Evolutionary conservation across 2,888 invertebrate genomes (phyloP).

Genomic region (Epistrophe grossulariae): DNA sequence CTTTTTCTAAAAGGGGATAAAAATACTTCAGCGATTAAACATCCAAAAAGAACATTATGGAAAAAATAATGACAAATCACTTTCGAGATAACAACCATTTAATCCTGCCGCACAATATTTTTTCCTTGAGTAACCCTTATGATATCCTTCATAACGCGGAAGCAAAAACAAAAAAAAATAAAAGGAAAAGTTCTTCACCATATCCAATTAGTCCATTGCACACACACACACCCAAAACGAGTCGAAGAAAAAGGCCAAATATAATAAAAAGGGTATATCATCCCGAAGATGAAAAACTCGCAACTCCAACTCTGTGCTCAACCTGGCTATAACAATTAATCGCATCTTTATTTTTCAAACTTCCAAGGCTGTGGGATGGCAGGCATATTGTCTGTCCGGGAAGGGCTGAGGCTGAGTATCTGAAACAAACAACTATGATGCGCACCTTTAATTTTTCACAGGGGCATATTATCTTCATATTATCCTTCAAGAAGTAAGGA

Average conservation of each 20-base stretch:
- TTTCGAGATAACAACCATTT: constrained; percentile 73
- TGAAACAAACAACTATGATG: constrained; percentile 21
- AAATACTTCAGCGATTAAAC: constrained; percentile 57
- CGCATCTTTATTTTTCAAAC: constrained; percentile 75
- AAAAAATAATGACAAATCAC: constrained; percentile 76
- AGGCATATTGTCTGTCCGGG: constrained; percentile 17
- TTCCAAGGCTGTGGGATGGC: constrained; percentile 40
- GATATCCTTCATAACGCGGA: constrained; percentile 45
- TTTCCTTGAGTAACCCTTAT: constrained; percentile 63
- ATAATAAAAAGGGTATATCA: constrained; percentile 55
- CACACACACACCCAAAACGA: constrained; percentile 17
- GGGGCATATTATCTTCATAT: constrained; percentile 49
- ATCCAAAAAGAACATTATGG: constrained; percentile 68
- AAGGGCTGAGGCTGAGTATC: constrained; percentile 16
- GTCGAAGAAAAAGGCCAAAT: constrained; percentile 28
- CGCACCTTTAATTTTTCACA: constrained; percentile 47
- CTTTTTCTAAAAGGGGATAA: constrained; percentile 13
- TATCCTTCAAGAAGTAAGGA: constrained; percentile 47
- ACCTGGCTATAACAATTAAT: constrained; percentile 73
- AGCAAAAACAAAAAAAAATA: constrained; percentile 1
- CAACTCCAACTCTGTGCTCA: constrained; percentile 16
- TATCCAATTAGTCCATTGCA: constrained; percentile 68
- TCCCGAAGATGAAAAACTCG: constrained; percentile 32
- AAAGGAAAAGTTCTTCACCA: constrained; percentile 30
- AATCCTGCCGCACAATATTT: constrained; percentile 69